These are phyloP conservation scores for Pseudochirops corinnae DNA, from an alignment of 2,797 vertebrate genomes.

Conservation along the genomic window DNA sequence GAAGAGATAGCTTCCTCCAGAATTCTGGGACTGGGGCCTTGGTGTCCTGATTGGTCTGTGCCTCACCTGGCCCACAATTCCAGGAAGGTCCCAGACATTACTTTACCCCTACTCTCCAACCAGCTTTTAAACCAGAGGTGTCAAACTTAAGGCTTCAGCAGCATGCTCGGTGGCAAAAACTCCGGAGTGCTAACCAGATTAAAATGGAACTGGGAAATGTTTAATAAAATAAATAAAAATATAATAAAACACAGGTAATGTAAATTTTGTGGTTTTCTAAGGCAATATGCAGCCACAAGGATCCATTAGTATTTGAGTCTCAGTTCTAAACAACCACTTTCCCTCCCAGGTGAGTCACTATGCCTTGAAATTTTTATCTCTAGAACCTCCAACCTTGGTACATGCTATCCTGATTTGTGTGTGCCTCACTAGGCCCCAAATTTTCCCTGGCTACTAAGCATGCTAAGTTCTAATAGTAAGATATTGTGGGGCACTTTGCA, in stretches of 20 bases:
- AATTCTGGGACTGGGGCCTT: background rate
- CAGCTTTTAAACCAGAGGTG: background rate
- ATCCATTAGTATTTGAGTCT: background rate
- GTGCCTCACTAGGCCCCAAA: background rate
- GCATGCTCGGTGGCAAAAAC: background rate
- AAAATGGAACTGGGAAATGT: background rate
- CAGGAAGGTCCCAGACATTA: background rate
- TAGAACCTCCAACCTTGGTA: background rate
- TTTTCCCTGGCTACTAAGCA: background rate
- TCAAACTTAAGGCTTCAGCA: background rate
- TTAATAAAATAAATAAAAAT: background rate
- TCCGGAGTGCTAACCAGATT: background rate
- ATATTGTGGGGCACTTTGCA: background rate
- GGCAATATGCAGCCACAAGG: background rate
- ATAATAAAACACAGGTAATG: background rate
- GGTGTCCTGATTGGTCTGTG: too few species aligned
- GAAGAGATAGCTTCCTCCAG: background rate
- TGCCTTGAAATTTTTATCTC: background rate
- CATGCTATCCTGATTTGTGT: background rate
- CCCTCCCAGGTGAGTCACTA: background rate
- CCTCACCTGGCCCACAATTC: background rate
- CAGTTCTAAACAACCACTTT: background rate
- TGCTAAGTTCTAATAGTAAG: background rate
- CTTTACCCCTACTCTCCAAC: background rate
- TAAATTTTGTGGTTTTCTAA: background rate